Base-by-base conservation (phyloP, 2,113 vertebrate species). In the Nothoprocta perdicaria region DNA sequence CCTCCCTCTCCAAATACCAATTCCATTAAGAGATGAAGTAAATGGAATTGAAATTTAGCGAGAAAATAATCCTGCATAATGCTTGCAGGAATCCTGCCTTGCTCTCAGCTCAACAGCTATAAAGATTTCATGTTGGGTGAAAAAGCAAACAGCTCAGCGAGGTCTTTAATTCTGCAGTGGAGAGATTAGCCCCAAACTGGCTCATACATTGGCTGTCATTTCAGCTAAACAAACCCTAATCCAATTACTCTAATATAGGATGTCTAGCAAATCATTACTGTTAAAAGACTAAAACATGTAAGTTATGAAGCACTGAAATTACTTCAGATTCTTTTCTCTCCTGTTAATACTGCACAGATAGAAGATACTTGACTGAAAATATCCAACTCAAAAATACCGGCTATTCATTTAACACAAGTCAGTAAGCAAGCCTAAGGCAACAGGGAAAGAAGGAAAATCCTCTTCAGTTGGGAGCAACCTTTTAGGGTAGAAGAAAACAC, bases 191-290 rank as follows among this genome's bases (percentile, higher is more conserved):
- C 82, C 83, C 65, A 85, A 95, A 89, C 72, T 74, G 72, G 53
- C 80, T 80, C 50, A 74, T 89, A 81, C 81, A 78, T 7, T 76
- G 90, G 48, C 84, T 95, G 82, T 61, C 66, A 80, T 40, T 84
- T 77, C 80, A 75, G 40, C 63, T 78, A 73, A 92, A 68, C 89
- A 72, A 92, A 18, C 41, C 62, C 58, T 83, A 95, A 93, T 91
- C 92, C 89, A 92, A 87, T 96, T 94, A 91, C 84, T 82, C 27
- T 89, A 94, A 95, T 63, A 92, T 73, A 85, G 63, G 33, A 63
- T 92, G 73, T 79, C 63, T 67, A 52, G 48, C 81, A 76, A 76
- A 78, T 71, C 83, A 79, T 29, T 71, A 14, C 68, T 84, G 55
- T 90, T 67, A 1, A 0, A 76, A 71, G 46, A 74, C 50, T 66